These are phyloP conservation scores for Andrena minutula DNA, from an alignment of 2,888 invertebrate genomes.

Conservation along the genomic window DNA sequence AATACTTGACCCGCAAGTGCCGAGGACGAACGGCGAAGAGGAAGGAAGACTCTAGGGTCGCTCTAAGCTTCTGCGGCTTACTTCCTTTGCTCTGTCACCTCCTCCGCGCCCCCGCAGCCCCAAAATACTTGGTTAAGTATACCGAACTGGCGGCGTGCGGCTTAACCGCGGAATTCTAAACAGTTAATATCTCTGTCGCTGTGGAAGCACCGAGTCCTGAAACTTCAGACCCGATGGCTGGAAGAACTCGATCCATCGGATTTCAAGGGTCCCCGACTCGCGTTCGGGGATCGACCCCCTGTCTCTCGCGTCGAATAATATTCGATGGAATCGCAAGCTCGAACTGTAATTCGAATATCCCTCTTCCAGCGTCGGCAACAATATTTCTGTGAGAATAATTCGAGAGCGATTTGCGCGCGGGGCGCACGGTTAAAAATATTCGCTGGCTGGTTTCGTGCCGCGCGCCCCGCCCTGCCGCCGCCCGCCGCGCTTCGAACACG, in stretches of 20 bases:
- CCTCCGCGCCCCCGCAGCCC: neutral
- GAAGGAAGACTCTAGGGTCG: constrained; percentile 36
- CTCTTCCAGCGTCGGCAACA: neutral
- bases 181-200: constrained; percentile 49
- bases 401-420: neutral
- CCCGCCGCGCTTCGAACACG: neutral
- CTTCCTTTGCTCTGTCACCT: constrained; percentile 35
- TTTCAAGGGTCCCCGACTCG: neutral
- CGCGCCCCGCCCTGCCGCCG: too few species aligned
- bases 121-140: constrained; percentile 65
- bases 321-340: neutral
- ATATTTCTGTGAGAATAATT: constrained; percentile 1
- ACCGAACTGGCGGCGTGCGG: constrained; percentile 42
- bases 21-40: neutral
- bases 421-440: constrained; percentile 14
- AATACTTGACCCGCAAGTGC: neutral
- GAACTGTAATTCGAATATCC: neutral
- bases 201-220: neutral
- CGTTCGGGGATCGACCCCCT: too few species aligned
- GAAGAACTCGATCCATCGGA: neutral
- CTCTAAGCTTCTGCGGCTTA: constrained; percentile 61
- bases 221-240: neutral
- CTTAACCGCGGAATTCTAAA: constrained; percentile 62
- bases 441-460: neutral
- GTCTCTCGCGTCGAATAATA: neutral